Evolutionary conservation across 35 echinoderm and acorn worm species (phyloP).

Genomic region (Ophiothrix spiculata): DNA sequence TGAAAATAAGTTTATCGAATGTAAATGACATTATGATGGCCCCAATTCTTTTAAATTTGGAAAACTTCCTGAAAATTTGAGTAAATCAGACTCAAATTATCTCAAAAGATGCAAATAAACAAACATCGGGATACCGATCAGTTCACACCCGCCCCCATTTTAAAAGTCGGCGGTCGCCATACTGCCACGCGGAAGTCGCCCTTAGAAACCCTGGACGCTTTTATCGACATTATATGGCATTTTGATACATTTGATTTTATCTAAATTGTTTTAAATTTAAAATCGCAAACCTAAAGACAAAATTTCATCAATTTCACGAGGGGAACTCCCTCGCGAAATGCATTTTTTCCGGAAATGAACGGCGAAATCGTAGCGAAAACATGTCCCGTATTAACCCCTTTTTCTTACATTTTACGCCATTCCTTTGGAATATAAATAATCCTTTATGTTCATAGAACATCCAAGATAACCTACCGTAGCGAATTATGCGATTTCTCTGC

Average conservation of each 20-base stretch:
- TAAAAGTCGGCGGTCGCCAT: conserved; percentile 10
- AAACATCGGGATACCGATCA: neutral
- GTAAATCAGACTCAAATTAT: too few species aligned
- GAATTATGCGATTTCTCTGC: conserved; percentile 37
- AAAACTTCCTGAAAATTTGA: too few species aligned
- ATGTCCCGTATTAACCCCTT: neutral
- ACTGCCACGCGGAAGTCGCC: conserved; percentile 10
- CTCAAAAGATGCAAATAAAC: neutral
- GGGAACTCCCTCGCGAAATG: neutral
- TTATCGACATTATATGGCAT: neutral
- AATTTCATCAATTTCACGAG: neutral
- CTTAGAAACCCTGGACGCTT: neutral
- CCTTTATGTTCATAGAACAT: neutral
- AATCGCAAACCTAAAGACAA: neutral
- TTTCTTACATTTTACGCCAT: neutral
- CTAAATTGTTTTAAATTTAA: neutral
- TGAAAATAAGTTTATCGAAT: too few species aligned
- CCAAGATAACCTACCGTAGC: conserved; percentile 47
- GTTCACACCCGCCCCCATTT: conserved; percentile 10
- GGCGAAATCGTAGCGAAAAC: conserved; percentile 15
- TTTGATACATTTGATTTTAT: neutral
- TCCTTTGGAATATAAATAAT: neutral
- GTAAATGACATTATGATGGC: too few species aligned
- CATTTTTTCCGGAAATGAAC: conserved; percentile 18
- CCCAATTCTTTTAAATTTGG: too few species aligned